These are phyloP conservation scores for Styela plicata DNA, from an alignment of 23 tunicate species.

Conservation along the genomic window DNA sequence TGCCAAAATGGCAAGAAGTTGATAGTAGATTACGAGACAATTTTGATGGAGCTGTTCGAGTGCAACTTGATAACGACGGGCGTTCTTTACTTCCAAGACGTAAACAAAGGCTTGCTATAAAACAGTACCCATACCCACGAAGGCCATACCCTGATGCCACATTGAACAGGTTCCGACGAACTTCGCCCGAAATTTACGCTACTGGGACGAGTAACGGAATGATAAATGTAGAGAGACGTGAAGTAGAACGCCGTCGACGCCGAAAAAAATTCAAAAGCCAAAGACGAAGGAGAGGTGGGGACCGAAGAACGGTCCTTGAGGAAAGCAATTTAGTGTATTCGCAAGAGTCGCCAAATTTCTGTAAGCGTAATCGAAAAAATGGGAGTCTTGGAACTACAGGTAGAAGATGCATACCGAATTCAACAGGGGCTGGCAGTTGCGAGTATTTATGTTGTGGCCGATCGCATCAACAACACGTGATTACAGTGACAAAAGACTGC, in stretches of 20 bases:
- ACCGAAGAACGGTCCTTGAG: not conserved
- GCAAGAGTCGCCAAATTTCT: conserved; percentile 53
- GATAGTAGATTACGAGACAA: conserved; percentile 20
- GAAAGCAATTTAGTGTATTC: conserved; percentile 32
- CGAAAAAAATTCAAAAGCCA: not conserved
- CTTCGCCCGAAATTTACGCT: not conserved
- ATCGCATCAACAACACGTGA: conserved; percentile 10
- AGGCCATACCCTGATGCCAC: not conserved
- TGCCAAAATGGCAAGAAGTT: conserved; percentile 47
- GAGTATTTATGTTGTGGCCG: conserved; percentile 68
- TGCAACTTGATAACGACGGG: conserved; percentile 32
- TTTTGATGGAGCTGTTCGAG: conserved; percentile 51
- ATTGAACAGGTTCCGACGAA: not conserved
- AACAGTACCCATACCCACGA: not conserved
- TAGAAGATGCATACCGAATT: conserved; percentile 45
- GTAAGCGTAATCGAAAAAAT: conserved; percentile 21
- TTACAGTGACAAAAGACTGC: conserved; percentile 26
- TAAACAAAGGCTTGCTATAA: conserved; percentile 1
- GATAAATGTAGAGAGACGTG: not conserved
- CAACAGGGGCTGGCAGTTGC: conserved; percentile 48
- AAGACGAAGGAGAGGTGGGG: not conserved
- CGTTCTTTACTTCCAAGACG: conserved; percentile 24
- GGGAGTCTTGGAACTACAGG: conserved; percentile 66
- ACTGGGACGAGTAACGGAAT: not conserved
- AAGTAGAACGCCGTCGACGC: conserved; percentile 1